Evolutionary conservation across 2,113 vertebrate genomes (phyloP).

Genomic region (Sinocyclocheilus rhinocerous): DNA sequence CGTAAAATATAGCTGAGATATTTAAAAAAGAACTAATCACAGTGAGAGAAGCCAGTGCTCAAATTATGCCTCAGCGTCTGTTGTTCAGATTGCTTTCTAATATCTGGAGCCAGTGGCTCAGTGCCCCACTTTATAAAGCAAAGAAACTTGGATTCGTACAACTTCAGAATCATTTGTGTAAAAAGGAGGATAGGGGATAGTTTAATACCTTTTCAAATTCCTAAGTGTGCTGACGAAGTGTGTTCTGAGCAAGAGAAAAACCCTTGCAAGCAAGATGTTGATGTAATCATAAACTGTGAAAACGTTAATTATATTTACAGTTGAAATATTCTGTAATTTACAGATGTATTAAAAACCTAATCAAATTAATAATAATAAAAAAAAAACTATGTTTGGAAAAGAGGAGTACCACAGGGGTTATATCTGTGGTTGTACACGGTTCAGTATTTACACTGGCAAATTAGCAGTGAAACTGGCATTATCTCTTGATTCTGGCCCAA

Average conservation of each 20-base stretch:
- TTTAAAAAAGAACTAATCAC: not conserved
- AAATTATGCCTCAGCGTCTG: slow-evolving; percentile 15
- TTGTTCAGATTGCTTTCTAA: slow-evolving; percentile 36
- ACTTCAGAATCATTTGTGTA: not conserved
- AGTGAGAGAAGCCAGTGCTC: not conserved
- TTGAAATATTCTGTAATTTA: no score
- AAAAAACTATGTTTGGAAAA: no score
- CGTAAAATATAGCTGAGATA: not conserved
- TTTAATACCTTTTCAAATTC: slow-evolving; percentile 18
- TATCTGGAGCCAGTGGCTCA: slow-evolving; percentile 27
- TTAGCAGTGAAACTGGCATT: no score
- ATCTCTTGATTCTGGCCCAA: no score
- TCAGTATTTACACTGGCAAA: no score
- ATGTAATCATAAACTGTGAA: slow-evolving; percentile 1
- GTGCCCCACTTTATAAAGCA: slow-evolving; percentile 7
- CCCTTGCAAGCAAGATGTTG: not conserved
- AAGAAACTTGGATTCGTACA: not conserved
- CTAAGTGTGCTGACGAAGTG: slow-evolving; percentile 1
- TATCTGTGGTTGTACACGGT: no score
- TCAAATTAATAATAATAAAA: no score
- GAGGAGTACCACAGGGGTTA: no score
- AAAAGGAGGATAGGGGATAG: not conserved
- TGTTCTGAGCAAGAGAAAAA: not conserved
- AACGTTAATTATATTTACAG: no score
- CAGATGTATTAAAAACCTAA: no score